Evolutionary conservation across 1,140 invertebrate species (phyloP), one percentile per base, ranked within the genome.

Genomic region (Magallana gigas): DNA sequence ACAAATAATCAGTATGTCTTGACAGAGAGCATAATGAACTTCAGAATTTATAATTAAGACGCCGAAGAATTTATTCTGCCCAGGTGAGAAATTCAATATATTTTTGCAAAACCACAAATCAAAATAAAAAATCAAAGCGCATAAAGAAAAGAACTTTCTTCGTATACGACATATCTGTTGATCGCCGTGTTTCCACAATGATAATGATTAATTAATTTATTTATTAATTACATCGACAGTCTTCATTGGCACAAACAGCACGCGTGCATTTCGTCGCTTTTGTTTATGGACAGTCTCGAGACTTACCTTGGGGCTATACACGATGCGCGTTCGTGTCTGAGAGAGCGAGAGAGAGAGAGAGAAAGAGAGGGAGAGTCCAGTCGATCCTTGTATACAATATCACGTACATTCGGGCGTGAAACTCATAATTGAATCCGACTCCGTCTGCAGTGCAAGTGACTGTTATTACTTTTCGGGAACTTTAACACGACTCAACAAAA

Each of bases 321-420:
- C 68, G 23, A 76, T 76, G 23, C 68, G 68, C 23, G 68, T 23
- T 76, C 68, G 36, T 76, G 68, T 12, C 29, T 36, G 68, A 76
- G 36, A 48, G 36, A 48, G 36, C 36, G 36, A 48, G 36, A 48
- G 5, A 48, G 68, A 71, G 60, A 62, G 23, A 6, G 23, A 76
- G 68, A 23, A 23, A 48, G 5, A 48, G 68, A 76, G 11, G n/a
- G 23, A 4, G 23, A 76, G 68, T 76, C 23, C 18, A 76, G 36
- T 29, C 23, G 18, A 29, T 12, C 23, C 29, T 29, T 11, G n/a
- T n/a, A 16, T 16, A n/a, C 6, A 62, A 6, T 16, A 12, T 4
- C 14, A 29, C 36, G 23, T 23, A 76, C 68, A 76, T 76, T 76
- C 18, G 68, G 68, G 68, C 68, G 68, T 76, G 68, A 76, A 76